Conservation (phyloP, 2,113 vertebrate genomes). For the Platichthys flesus region DNA sequence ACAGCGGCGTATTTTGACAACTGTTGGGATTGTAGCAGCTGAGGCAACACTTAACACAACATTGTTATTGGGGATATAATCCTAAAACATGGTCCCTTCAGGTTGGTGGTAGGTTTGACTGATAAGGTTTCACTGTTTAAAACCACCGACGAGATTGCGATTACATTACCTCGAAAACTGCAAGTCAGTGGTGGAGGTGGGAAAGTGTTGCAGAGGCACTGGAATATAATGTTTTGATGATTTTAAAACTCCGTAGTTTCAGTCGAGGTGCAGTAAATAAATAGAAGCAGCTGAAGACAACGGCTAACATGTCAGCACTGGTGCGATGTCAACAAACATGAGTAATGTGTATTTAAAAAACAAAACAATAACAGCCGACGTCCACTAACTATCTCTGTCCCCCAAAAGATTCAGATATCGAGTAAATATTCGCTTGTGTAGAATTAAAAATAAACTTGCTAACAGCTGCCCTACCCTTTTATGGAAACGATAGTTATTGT, state of each 20-base stretch:
- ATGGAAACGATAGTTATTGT: constrained; percentile 58
- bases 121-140: too few relatives aligned
- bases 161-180: not conserved
- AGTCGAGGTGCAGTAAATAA: not conserved
- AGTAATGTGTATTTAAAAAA: not conserved
- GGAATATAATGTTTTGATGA: not conserved
- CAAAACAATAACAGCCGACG: not conserved
- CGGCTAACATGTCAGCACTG: constrained; percentile 1
- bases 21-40: too few relatives aligned
- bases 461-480: constrained; percentile 52
- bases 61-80: too few relatives aligned
- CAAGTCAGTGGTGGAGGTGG: constrained; percentile 22
- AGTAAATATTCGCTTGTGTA: not conserved
- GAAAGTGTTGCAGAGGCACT: not conserved
- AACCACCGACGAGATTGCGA: not conserved
- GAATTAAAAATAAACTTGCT: not conserved
- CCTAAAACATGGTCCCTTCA: too few relatives aligned
- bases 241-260: not conserved
- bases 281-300: not conserved
- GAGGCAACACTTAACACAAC: too few relatives aligned
- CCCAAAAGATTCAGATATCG: not conserved
- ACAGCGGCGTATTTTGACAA: too few relatives aligned
- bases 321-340: not conserved
- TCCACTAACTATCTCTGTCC: not conserved
- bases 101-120: too few relatives aligned